phyloP scores from a whole-genome alignment of 2,797 vertebrate genomes.

The Tamandua tetradactyla region DNA sequence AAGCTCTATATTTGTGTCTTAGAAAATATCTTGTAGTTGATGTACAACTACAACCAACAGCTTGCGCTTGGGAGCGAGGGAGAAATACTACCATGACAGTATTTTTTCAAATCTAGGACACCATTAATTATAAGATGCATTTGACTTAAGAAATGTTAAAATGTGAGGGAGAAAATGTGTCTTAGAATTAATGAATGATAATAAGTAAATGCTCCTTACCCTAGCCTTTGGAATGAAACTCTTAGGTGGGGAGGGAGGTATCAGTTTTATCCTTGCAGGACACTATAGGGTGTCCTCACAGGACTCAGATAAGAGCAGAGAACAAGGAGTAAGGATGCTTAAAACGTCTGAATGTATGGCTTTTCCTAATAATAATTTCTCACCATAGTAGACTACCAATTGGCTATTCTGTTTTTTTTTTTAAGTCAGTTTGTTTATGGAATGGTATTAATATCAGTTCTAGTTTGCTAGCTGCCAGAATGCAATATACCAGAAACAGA shows the following conservation, averaged over 20 bases:
- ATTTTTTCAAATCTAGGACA: background rate
- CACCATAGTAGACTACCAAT: too few species aligned
- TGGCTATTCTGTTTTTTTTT: background rate
- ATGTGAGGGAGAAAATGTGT: background rate
- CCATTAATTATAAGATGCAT: background rate
- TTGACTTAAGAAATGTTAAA: constrained; percentile 27
- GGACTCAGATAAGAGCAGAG: background rate
- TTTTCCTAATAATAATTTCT: background rate
- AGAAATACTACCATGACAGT: background rate
- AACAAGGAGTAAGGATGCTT: background rate
- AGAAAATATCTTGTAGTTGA: background rate
- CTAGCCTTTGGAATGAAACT: background rate
- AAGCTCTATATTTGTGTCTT: background rate
- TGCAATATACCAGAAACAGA: too few species aligned
- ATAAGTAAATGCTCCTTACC: background rate
- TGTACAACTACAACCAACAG: too few species aligned
- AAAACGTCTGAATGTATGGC: background rate
- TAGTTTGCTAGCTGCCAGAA: too few species aligned
- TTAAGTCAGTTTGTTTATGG: background rate
- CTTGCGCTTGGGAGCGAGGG: background rate
- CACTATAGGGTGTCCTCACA: background rate
- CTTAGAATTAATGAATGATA: constrained; percentile 25
- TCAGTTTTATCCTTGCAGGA: background rate
- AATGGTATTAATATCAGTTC: too few species aligned
- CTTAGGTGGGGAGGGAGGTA: background rate